These are phyloP conservation scores for Dolichoris vasculosae DNA, from an alignment of 1,140 invertebrate species.

Conservation along the genomic window DNA sequence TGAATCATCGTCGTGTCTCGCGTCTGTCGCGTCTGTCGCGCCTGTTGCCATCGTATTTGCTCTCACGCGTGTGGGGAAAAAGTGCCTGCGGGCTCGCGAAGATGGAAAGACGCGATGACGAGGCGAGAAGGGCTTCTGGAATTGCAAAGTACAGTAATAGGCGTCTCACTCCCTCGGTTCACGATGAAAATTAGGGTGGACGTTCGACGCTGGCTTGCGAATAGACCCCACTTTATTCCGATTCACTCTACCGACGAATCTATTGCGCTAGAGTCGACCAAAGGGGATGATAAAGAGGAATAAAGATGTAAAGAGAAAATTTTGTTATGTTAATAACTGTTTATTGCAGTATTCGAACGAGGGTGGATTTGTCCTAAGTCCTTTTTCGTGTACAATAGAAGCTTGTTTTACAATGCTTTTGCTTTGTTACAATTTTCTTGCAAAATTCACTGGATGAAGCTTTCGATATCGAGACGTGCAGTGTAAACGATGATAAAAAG, in stretches of 20 bases:
- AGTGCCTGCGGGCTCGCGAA: constrained; percentile 42
- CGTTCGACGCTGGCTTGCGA: not conserved
- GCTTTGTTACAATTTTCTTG: not conserved
- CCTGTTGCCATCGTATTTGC: constrained; percentile 40
- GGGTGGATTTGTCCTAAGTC: constrained; percentile 1
- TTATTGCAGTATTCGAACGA: constrained; percentile 32
- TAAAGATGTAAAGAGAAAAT: constrained; percentile 39
- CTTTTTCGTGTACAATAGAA: not conserved
- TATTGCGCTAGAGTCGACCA: constrained; percentile 27
- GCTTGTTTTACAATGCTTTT: constrained; percentile 34
- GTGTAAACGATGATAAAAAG: not conserved
- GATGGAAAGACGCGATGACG: constrained; percentile 27
- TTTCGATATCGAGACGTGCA: not conserved
- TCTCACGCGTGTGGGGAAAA: constrained; percentile 3
- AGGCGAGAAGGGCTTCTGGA: constrained; percentile 36
- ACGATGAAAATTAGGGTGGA: constrained; percentile 33
- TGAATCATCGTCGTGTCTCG: constrained; percentile 48
- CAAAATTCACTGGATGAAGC: not conserved
- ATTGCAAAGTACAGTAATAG: constrained; percentile 51
- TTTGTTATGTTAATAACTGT: constrained; percentile 54
- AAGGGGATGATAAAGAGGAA: not conserved
- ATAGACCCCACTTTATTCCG: constrained; percentile 41
- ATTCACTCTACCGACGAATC: constrained; percentile 32
- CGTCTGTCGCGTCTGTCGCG: constrained; percentile 29
- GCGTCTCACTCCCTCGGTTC: not conserved